phyloP scores from a whole-genome alignment of 2,888 invertebrate species.

The Agrilus biguttatus region DNA sequence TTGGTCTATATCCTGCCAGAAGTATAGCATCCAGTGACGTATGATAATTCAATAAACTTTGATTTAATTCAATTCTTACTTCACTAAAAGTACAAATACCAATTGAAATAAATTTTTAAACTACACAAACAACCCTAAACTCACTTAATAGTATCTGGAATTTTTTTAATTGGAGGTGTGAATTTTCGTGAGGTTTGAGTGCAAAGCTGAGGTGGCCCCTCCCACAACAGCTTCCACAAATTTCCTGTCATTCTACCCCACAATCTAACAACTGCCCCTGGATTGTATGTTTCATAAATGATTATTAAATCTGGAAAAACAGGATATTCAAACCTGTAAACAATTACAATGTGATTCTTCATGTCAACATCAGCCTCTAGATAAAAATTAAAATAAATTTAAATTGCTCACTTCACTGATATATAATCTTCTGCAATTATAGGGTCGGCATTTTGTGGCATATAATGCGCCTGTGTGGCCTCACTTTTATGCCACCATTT shows the following conservation, averaged over 20 bases:
- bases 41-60: conserved; percentile 66
- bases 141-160: conserved; percentile 42
- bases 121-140: conserved; percentile 3
- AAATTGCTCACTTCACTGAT: conserved; percentile 38
- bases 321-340: conserved; percentile 44
- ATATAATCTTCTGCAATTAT: conserved; percentile 68
- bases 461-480: conserved; percentile 52
- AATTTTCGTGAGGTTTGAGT: conserved; percentile 55
- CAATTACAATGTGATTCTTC: too few species aligned
- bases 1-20: conserved; percentile 45
- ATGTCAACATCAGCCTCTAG: too few species aligned
- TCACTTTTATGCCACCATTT: conserved; percentile 75
- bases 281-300: conserved; percentile 76
- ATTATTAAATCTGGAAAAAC: conserved; percentile 56
- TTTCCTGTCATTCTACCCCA: conserved; percentile 47
- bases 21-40: conserved; percentile 78
- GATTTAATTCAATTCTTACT: conserved; percentile 76
- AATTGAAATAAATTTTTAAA: not conserved
- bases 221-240: conserved; percentile 65
- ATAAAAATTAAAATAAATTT: not conserved
- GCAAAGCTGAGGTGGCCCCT: conserved; percentile 47
- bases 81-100: conserved; percentile 38
- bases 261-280: conserved; percentile 67
- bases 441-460: conserved; percentile 53
- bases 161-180: conserved; percentile 51